Conservation (phyloP, 2,113 vertebrate genomes). For the Embiotoca jacksoni region DNA sequence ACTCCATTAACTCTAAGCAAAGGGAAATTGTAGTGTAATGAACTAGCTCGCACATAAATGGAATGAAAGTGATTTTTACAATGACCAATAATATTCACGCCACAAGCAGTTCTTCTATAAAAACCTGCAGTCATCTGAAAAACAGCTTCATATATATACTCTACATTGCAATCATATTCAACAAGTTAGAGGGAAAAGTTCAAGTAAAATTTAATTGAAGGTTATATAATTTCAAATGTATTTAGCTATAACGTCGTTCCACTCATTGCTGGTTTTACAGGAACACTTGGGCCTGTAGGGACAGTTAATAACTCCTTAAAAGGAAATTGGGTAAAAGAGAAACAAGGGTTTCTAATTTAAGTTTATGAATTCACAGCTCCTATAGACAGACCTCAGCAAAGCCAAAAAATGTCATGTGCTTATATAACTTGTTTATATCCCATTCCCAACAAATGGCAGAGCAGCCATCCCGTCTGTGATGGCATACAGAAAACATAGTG, state of each 20-base stretch:
- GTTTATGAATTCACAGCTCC: slow-evolving; percentile 38
- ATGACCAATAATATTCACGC: slow-evolving; percentile 33
- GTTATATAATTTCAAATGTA: slow-evolving; percentile 52
- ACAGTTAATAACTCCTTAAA: slow-evolving; percentile 49
- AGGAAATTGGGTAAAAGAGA: slow-evolving; percentile 40
- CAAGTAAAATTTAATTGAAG: slow-evolving; percentile 17
- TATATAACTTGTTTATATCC: slow-evolving; percentile 55
- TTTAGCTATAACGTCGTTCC: slow-evolving; percentile 41
- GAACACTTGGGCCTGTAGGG: slow-evolving; percentile 28
- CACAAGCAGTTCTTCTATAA: slow-evolving; percentile 22
- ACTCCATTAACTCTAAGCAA: slow-evolving; percentile 63
- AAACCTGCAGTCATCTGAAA: slow-evolving; percentile 19
- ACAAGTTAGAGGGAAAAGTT: slow-evolving; percentile 26
- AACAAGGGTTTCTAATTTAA: slow-evolving; percentile 30
- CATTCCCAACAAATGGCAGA: slow-evolving; percentile 49
- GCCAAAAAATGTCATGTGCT: slow-evolving; percentile 18
- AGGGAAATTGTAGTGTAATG: slow-evolving; percentile 61
- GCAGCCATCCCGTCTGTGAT: slow-evolving; percentile 32
- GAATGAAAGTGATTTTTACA: slow-evolving; percentile 54
- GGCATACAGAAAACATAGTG: slow-evolving; percentile 34
- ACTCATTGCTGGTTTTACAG: slow-evolving; percentile 50
- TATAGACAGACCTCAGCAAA: slow-evolving; percentile 23
- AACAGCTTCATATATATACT: slow-evolving; percentile 13
- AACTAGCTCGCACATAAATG: slow-evolving; percentile 50
- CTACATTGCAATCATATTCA: background rate